phyloP scores from a whole-genome alignment of 2,113 vertebrate genomes.

The Chloroceryle aenea region DNA sequence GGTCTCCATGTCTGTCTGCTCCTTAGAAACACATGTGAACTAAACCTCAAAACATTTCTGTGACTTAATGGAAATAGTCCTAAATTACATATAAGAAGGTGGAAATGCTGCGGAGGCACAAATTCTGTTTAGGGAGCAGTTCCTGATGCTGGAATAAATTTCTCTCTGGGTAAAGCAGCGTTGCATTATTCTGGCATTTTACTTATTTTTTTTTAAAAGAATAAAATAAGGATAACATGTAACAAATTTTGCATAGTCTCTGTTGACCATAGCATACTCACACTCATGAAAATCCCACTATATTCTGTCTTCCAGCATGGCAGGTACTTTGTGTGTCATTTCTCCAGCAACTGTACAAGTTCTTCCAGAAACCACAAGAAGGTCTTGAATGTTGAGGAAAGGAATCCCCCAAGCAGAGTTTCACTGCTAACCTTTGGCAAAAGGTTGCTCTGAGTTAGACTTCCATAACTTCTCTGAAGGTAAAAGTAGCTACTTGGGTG shows the following conservation, averaged over 20 bases:
- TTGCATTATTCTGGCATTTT: not conserved
- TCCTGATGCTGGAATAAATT: not conserved
- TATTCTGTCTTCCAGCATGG: not conserved
- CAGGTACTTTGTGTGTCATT: not conserved
- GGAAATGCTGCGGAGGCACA: not conserved
- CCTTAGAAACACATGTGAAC: constrained; percentile 17
- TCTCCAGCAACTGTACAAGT: not conserved
- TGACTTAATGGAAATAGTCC: constrained; percentile 16
- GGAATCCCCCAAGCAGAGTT: not conserved
- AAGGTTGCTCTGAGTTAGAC: not conserved
- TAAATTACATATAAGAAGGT: not conserved
- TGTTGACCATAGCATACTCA: not conserved
- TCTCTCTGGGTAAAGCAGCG: not conserved
- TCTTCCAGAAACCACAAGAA: not conserved
- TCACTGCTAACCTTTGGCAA: not conserved
- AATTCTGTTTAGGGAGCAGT: not conserved
- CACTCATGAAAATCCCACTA: not conserved
- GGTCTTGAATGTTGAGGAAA: not conserved
- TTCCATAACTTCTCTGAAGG: not conserved
- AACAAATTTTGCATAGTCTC: not conserved
- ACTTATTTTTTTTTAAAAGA: not conserved
- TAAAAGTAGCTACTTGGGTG: not conserved
- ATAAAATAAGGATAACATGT: not conserved
- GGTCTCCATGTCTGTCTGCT: not conserved
- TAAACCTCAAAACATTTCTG: not conserved